Evolutionary conservation across 2,888 invertebrate species (phyloP).

Genomic region (Nesidiocoris tenuis): DNA sequence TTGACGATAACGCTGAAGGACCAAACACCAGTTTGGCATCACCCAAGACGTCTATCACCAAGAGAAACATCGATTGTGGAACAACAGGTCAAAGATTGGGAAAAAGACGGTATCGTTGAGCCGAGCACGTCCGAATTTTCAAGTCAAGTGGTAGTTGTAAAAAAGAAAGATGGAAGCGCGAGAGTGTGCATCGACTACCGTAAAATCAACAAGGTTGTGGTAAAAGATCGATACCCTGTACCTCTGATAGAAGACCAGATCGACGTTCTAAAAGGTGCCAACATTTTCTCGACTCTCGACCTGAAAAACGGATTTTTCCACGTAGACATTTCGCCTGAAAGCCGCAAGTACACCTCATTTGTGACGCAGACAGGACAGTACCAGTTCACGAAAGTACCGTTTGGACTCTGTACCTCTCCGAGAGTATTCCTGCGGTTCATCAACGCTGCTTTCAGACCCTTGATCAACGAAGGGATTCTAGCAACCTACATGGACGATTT

Average conservation of each 20-base stretch:
- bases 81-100: conserved; percentile 50
- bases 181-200: conserved; percentile 15
- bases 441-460: not conserved
- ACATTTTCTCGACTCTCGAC: not conserved
- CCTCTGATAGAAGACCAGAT: conserved; percentile 16
- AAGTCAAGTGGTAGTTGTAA: conserved; percentile 3
- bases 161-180: conserved; percentile 3
- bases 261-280: conserved; percentile 1
- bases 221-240: not conserved
- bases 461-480: not conserved
- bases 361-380: not conserved
- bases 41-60: conserved; percentile 33
- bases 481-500: conserved; percentile 3
- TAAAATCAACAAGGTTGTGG: not conserved
- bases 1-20: conserved; percentile 2
- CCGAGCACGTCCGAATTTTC: conserved; percentile 15
- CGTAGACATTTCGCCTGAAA: not conserved
- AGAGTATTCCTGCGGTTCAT: not conserved
- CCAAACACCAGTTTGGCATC: conserved; percentile 8
- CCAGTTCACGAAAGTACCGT: conserved; percentile 1
- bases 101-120: conserved; percentile 52
- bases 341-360: conserved; percentile 7
- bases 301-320: conserved; percentile 14
- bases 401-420: conserved; percentile 13
- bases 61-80: conserved; percentile 51